Evolutionary conservation across 2,797 vertebrate species (phyloP).

Genomic region (Lithobates sylvaticus): DNA sequence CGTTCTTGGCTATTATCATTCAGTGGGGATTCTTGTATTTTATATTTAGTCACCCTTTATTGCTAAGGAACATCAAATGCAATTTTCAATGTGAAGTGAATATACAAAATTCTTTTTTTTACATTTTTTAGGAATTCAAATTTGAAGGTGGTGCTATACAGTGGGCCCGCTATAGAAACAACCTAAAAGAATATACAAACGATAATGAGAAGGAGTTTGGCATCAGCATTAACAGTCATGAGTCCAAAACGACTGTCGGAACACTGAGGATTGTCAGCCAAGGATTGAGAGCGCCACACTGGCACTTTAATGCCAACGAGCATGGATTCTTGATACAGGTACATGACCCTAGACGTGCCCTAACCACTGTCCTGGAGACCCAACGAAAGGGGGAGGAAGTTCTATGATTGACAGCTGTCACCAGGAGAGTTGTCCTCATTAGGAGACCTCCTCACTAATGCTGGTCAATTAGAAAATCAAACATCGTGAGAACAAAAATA

Average conservation of each 20-base stretch:
- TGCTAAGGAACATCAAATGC: not conserved
- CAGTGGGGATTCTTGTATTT: too few relatives aligned
- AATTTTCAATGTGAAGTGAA: not conserved
- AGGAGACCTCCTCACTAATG: too few relatives aligned
- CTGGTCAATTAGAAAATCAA: too few relatives aligned
- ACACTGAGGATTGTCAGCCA: conserved; percentile 71
- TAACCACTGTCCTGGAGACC: not conserved
- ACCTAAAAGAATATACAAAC: conserved; percentile 63
- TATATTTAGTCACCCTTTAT: not conserved
- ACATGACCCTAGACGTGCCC: not conserved
- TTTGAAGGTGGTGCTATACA: conserved; percentile 73
- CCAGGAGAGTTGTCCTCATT: too few relatives aligned
- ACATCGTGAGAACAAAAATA: too few relatives aligned
- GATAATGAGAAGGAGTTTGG: conserved; percentile 72
- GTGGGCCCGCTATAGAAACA: conserved; percentile 70
- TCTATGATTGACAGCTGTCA: too few relatives aligned
- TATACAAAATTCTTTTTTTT: not conserved
- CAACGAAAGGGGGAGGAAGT: not conserved
- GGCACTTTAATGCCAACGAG: conserved; percentile 76
- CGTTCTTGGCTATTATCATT: too few relatives aligned
- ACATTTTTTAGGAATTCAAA: conserved; percentile 64
- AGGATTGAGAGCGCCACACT: conserved; percentile 73
- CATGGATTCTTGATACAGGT: conserved; percentile 73
- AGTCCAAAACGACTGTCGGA: conserved; percentile 70
- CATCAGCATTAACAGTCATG: conserved; percentile 68